Evolutionary conservation across 2,888 invertebrate species (phyloP).

Genomic region (Pasiphila rectangulata): DNA sequence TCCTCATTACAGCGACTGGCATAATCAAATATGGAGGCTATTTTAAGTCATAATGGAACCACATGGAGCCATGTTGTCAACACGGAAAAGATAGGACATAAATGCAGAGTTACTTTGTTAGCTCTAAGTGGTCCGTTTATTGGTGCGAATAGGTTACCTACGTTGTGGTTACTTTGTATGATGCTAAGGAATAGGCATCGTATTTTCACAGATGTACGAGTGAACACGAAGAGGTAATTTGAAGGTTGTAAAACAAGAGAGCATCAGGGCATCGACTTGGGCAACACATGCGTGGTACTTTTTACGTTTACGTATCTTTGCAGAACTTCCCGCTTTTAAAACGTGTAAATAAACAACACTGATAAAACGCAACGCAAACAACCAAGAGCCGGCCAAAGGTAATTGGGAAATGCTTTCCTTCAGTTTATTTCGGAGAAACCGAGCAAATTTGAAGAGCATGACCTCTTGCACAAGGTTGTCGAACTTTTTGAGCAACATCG

Average conservation of each 20-base stretch:
- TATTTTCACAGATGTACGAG: conserved; percentile 48
- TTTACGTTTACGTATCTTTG: too few species aligned
- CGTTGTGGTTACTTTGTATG: conserved; percentile 17
- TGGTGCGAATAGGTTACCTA: conserved; percentile 9
- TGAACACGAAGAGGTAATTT: conserved; percentile 49
- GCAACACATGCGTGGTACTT: conserved; percentile 45
- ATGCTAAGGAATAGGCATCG: conserved; percentile 38
- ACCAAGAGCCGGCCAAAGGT: conserved; percentile 11
- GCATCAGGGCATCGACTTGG: conserved; percentile 59
- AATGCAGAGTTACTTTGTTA: conserved; percentile 13
- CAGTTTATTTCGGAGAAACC: conserved; percentile 15
- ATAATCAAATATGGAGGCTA: conserved; percentile 37
- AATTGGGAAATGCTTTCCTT: conserved; percentile 20
- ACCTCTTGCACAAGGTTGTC: conserved; percentile 48
- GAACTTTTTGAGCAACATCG: conserved; percentile 52
- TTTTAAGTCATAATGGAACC: conserved; percentile 28
- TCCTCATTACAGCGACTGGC: conserved; percentile 47
- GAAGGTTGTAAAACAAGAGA: conserved; percentile 45
- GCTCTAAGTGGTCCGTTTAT: conserved; percentile 11
- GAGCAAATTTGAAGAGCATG: conserved; percentile 29
- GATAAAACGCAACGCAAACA: conserved; percentile 18
- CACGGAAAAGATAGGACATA: conserved; percentile 10
- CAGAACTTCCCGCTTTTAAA: conserved; percentile 18
- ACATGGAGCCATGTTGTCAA: conserved; percentile 13
- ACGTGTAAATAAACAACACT: conserved; percentile 25